phyloP scores from a whole-genome alignment of 2,888 invertebrate species.

The Mesoligia furuncula region DNA sequence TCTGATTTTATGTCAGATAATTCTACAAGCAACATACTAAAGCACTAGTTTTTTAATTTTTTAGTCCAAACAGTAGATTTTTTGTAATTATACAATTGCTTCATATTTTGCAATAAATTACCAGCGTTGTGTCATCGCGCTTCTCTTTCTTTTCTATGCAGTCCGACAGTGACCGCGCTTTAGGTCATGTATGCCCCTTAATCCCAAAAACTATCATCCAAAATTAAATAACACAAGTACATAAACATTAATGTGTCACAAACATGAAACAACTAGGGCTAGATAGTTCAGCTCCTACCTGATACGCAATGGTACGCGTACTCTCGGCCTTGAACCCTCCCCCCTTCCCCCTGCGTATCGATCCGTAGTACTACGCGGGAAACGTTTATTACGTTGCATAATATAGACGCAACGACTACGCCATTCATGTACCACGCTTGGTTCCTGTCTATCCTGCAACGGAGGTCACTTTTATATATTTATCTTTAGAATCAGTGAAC shows the following conservation, averaged over 20 bases:
- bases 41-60: too few species aligned
- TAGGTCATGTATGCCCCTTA: too few species aligned
- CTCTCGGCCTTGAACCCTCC: slow-evolving; percentile 71
- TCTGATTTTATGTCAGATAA: too few species aligned
- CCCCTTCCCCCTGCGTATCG: slow-evolving; percentile 63
- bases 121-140: too few species aligned
- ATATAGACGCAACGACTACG: slow-evolving; percentile 34
- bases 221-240: background rate
- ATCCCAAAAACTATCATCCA: background rate
- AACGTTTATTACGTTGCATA: slow-evolving; percentile 58
- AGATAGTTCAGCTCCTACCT: slow-evolving; percentile 47
- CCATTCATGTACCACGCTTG: slow-evolving; percentile 45
- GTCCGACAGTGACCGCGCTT: too few species aligned
- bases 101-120: too few species aligned
- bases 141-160: too few species aligned
- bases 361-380: slow-evolving; percentile 69
- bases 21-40: too few species aligned
- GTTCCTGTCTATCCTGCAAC: slow-evolving; percentile 15
- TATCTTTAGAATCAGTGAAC: slow-evolving; percentile 20
- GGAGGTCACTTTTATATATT: background rate
- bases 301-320: slow-evolving; percentile 75
- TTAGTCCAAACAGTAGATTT: too few species aligned
- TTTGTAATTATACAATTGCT: too few species aligned
- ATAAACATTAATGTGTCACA: slow-evolving; percentile 19
- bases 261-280: slow-evolving; percentile 26